Evolutionary conservation across 2,797 vertebrate genomes (phyloP).

Genomic region (Ambastaia sidthimunki): DNA sequence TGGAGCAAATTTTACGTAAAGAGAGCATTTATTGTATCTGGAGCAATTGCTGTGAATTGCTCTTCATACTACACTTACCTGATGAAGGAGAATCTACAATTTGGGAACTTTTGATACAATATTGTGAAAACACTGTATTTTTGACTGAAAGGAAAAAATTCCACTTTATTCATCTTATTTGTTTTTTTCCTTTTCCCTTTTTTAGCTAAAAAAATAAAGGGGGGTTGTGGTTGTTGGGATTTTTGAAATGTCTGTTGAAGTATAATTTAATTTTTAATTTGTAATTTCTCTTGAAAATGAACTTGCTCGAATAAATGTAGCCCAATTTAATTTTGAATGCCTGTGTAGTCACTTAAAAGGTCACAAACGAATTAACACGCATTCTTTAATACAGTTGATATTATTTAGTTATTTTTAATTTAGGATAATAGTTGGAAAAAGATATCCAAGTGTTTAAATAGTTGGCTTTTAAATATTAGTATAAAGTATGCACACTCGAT

Average conservation of each 20-base stretch:
- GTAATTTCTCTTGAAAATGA: slow-evolving; percentile 97
- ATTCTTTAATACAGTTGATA: slow-evolving; percentile 1
- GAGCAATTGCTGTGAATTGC: slow-evolving; percentile 89
- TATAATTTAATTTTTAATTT: slow-evolving; percentile 98
- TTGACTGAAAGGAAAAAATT: slow-evolving; percentile 88
- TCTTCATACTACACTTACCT: slow-evolving; percentile 85
- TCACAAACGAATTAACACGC: slow-evolving; percentile 9
- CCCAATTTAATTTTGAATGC: slow-evolving; percentile 89
- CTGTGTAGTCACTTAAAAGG: slow-evolving; percentile 64
- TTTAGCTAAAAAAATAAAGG: slow-evolving; percentile 88
- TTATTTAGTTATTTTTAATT: background rate
- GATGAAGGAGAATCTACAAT: slow-evolving; percentile 96
- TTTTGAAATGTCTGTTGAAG: slow-evolving; percentile 98
- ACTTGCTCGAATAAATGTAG: slow-evolving; percentile 99
- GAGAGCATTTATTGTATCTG: slow-evolving; percentile 94
- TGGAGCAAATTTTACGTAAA: slow-evolving; percentile 95
- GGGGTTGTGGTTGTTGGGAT: slow-evolving; percentile 89
- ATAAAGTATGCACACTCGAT: background rate
- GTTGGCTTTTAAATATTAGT: background rate
- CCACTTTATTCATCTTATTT: slow-evolving; percentile 95
- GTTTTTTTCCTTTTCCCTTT: slow-evolving; percentile 75
- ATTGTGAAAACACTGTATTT: slow-evolving; percentile 99
- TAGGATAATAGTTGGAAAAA: background rate
- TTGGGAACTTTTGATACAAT: slow-evolving; percentile 96
- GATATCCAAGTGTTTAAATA: background rate